A percentile compares a stretch with the other conserved stretches of the same genome.
phyloP scores from a whole-genome alignment of 2,888 invertebrate genomes.

The Saturnia japonica region DNA sequence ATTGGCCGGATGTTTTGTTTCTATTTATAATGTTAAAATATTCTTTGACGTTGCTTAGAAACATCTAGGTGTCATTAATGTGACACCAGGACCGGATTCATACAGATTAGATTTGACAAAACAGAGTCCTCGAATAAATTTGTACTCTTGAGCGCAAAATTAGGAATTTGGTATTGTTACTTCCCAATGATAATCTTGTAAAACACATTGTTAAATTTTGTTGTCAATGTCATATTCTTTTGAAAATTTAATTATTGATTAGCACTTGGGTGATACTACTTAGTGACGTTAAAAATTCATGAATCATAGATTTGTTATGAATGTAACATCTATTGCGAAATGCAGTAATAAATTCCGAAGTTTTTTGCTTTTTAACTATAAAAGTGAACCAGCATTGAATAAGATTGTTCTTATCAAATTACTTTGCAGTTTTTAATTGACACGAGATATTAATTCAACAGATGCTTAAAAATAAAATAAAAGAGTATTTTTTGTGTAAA shows the following conservation, averaged over 20 bases:
- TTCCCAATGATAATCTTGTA: not conserved
- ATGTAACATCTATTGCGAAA: not conserved
- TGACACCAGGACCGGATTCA: not conserved
- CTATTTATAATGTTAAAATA: conserved; percentile 20
- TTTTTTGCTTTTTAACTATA: not conserved
- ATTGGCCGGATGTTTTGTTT: conserved; percentile 31
- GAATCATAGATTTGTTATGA: not conserved
- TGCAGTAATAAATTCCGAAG: not conserved
- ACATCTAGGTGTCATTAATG: not conserved
- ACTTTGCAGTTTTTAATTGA: not conserved
- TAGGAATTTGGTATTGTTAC: not conserved
- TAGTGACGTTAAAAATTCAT: not conserved
- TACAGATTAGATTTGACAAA: not conserved
- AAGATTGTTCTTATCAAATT: not conserved
- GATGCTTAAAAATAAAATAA: not conserved
- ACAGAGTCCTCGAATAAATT: not conserved
- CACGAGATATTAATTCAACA: not conserved
- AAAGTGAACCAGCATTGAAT: not conserved
- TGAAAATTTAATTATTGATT: not conserved
- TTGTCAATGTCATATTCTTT: not conserved
- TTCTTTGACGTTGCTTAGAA: conserved; percentile 7
- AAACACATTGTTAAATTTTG: not conserved
- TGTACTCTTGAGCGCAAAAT: not conserved
- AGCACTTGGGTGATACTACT: not conserved
- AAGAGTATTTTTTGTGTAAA: not conserved